These are phyloP conservation scores for Lepisosteus osseus DNA, from an alignment of 2,113 vertebrate species.

Conservation along the genomic window DNA sequence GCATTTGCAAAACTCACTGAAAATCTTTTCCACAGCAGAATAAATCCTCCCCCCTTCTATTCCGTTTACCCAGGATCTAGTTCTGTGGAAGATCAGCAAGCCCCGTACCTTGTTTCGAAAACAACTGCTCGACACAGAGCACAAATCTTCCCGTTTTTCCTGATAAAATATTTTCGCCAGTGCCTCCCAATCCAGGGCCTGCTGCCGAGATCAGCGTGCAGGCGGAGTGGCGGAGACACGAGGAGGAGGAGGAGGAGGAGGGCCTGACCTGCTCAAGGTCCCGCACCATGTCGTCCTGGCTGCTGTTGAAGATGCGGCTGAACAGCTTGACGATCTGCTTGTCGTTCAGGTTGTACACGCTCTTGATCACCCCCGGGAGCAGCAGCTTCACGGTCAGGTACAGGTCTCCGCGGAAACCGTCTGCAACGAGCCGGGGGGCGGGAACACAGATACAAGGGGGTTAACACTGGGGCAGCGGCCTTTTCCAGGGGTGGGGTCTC, in stretches of 20 bases:
- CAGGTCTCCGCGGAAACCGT: slow-evolving; percentile 89
- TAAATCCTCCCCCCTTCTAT: no score
- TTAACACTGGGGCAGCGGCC: no score
- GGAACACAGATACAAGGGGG: slow-evolving; percentile 1
- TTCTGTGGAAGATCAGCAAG: no score
- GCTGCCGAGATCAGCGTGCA: no score
- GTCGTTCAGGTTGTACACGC: slow-evolving; percentile 96
- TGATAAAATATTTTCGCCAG: no score
- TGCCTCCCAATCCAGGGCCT: no score
- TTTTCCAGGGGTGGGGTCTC: no score
- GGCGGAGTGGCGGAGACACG: no score
- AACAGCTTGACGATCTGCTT: slow-evolving; percentile 98
- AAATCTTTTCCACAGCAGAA: no score
- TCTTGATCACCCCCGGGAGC: slow-evolving; percentile 91
- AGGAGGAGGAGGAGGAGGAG: not conserved
- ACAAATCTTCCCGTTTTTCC: not conserved
- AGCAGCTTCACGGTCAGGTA: slow-evolving; percentile 93
- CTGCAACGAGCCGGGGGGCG: slow-evolving; percentile 49
- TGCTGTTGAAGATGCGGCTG: slow-evolving; percentile 87
- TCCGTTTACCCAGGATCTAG: no score
- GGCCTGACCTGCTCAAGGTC: slow-evolving; percentile 89
- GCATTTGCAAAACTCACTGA: no score
- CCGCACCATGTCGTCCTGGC: slow-evolving; percentile 88
- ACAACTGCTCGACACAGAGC: not conserved
- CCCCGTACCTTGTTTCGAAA: no score